Base-by-base conservation (phyloP, 2,797 vertebrate genomes). In the Argyrosomus regius region DNA sequence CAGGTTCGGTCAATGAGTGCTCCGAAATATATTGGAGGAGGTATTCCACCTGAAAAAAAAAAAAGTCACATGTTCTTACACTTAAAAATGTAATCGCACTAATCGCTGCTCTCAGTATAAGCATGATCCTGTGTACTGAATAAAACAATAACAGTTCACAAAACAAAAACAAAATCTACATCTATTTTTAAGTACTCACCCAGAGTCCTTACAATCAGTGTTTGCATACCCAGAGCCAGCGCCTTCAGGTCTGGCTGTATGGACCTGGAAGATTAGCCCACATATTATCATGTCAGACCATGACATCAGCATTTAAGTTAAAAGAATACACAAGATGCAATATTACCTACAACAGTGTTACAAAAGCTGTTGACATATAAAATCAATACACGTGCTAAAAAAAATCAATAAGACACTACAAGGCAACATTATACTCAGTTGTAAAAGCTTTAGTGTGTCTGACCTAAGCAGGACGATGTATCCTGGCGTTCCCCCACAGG, bases 401-500 rank as follows among this genome's bases (percentile, higher is more conserved):
- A 5, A 63, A 49, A 64, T 31, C 49, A 53, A 45, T 16, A 49
- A 46, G 3, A 20, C 22, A 4, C 46, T 6, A 1, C 2, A 10
- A 43, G 28, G 41, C 3, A 60, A 52, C 8, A 18, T 67, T 22
- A 59, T 18, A 58, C 8, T 3, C 13, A 24, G 3, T 1, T 4
- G 8, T 50, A 24, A 49, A 62, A 58, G 28, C 28, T 60, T 63
- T 20, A 45, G n/a, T 8, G 53, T 71, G 6, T 65, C 83, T 94
- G 78, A 99, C 98, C 98, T 97, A 86, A 99, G 95, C 56, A 99
- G 91, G 4, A 99, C 87, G 31, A 99, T 96, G 75, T 97, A 99
- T 64, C 95, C 96, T 0, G 98, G 97, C 26, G 96, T 97, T 54
- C 95, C 97, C 43, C 97, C 98, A 62, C 97, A 93, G 61, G 97